phyloP scores from a whole-genome alignment of 92 coral and sea anemone genomes.

The Phenganax marumi region DNA sequence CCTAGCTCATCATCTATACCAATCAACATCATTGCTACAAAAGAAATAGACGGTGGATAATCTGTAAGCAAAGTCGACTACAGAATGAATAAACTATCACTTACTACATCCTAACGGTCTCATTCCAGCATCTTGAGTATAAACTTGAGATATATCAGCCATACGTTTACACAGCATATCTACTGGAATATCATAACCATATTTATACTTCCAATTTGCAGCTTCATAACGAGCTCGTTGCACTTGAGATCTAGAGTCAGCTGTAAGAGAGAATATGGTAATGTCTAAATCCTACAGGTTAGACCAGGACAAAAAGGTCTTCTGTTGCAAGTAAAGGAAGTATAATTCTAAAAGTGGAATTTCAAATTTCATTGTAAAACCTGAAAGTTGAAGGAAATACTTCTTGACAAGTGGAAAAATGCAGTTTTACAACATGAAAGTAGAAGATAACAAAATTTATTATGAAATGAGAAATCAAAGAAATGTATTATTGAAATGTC shows the following conservation, averaged over 20 bases:
- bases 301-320: not conserved
- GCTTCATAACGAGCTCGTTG: conserved; percentile 97
- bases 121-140: conserved; percentile 98
- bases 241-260: conserved; percentile 96
- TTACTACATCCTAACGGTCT: conserved; percentile 97
- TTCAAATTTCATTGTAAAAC: not conserved
- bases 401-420: too few species aligned
- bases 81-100: conserved; percentile 30
- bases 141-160: conserved; percentile 96
- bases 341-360: not conserved
- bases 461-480: too few species aligned
- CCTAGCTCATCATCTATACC: conserved; percentile 96
- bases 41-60: not conserved
- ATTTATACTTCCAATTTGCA: conserved; percentile 96
- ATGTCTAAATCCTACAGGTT: not conserved
- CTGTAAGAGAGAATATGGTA: conserved; percentile 38
- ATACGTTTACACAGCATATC: conserved; percentile 93
- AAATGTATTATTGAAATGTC: too few species aligned
- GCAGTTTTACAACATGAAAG: too few species aligned
- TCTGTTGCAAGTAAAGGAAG: not conserved
- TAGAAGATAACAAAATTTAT: too few species aligned
- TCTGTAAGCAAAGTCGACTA: not conserved
- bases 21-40: conserved; percentile 83
- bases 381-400: not conserved
- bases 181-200: conserved; percentile 95